Conservation (phyloP, 2,797 vertebrate species). For the Phyllotis vaccarum region DNA sequence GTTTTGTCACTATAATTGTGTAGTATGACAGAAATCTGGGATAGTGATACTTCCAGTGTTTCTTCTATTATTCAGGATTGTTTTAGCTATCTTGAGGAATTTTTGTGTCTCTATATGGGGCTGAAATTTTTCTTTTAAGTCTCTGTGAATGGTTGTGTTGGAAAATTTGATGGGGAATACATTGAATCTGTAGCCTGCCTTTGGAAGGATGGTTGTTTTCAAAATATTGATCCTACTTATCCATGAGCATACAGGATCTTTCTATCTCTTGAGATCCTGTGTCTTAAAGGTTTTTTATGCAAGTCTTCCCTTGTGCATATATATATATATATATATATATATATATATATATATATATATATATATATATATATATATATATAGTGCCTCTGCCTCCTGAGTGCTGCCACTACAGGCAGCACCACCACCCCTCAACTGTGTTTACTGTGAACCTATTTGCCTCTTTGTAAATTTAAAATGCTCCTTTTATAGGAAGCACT, state of each 20-base stretch:
- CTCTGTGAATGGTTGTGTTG: not conserved
- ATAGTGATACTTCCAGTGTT: not conserved
- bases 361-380: no score
- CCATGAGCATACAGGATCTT: not conserved
- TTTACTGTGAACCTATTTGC: constrained; percentile 10
- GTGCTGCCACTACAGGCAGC: no score
- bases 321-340: no score
- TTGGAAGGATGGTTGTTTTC: not conserved
- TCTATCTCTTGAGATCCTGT: not conserved
- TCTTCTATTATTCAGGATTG: not conserved
- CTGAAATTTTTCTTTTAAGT: not conserved
- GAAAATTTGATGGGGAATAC: no score
- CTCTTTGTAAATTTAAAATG: not conserved
- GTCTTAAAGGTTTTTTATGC: not conserved
- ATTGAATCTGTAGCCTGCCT: no score
- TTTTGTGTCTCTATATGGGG: not conserved
- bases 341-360: no score
- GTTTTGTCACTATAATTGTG: not conserved
- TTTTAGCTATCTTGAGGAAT: not conserved
- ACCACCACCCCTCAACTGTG: no score
- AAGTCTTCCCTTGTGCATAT: not conserved
- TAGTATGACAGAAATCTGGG: not conserved
- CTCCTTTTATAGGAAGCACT: not conserved
- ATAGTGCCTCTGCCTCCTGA: no score
- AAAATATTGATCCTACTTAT: not conserved